Evolutionary conservation across 2,888 invertebrate genomes (phyloP).

Genomic region (Hirtodrosophila cameraria): DNA sequence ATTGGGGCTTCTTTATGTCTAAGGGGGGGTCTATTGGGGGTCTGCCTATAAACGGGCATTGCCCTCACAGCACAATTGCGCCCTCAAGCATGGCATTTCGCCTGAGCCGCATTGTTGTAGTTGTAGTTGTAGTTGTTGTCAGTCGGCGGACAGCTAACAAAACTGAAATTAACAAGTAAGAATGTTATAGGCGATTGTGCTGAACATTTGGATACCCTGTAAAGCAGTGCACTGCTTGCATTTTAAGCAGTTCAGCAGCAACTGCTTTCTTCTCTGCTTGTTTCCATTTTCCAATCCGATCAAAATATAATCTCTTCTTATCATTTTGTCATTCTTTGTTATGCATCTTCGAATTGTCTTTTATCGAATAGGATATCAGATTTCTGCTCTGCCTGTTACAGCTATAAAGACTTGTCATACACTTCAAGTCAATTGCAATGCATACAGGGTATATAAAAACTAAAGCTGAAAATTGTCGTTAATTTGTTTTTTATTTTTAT

Average conservation of each 20-base stretch:
- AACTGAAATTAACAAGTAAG: constrained; percentile 7
- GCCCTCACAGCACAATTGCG: constrained; percentile 74
- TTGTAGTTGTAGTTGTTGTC: constrained; percentile 3
- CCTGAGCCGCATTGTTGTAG: constrained; percentile 9
- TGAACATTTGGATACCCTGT: not conserved
- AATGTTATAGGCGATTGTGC: not conserved
- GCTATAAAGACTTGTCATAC: too few species aligned
- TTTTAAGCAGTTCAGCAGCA: too few species aligned
- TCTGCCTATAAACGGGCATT: constrained; percentile 43
- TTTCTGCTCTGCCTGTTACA: too few species aligned
- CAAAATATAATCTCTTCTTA: too few species aligned
- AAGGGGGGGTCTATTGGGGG: constrained; percentile 21
- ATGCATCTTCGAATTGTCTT: too few species aligned
- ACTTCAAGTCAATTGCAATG: too few species aligned
- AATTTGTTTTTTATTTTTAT: constrained; percentile 60
- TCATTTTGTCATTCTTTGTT: too few species aligned
- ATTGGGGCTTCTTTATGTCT: constrained; percentile 70
- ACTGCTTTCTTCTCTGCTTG: too few species aligned
- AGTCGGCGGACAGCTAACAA: constrained; percentile 8
- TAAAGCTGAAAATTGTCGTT: constrained; percentile 67
- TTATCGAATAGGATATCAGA: too few species aligned
- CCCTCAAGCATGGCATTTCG: constrained; percentile 72
- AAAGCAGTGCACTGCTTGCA: too few species aligned
- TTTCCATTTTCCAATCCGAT: too few species aligned
- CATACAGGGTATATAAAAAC: constrained; percentile 11